Base-by-base conservation (phyloP, 2,113 vertebrate species). In the Alexandromys fortis region DNA sequence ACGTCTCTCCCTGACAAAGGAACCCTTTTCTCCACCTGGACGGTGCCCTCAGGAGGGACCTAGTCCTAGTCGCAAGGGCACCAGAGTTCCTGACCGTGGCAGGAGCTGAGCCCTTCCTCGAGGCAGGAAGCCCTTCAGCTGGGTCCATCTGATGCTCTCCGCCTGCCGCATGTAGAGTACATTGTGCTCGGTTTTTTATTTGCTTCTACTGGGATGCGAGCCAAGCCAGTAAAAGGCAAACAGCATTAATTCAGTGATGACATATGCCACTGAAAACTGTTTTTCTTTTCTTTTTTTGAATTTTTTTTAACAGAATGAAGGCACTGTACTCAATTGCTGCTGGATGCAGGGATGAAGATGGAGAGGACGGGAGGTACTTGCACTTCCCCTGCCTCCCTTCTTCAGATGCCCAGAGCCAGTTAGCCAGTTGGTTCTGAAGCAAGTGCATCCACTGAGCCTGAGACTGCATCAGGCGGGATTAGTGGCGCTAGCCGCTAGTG, bases 161-260 rank as follows among this genome's bases (percentile, higher is more conserved):
- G 97, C 95, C 95, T 96, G 97, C 96, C 97, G 96, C 97, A 97
- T 98, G 97, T 97, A 97, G 8, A 89, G 98, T 98, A 98, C n/a
- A 92, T 98, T 98, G 97, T 98, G 97, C 98, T 98, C 96, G 96
- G 98, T 96, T 98, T 96, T 98, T 98, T 98, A 98, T 98, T 98
- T 97, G 97, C 98, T 98, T 98, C 98, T 98, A 97, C 98, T 98
- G 98, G 98, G 98, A 98, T 98, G 98, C 97, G 98, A 98, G 98
- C 98, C 98, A 99, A 98, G 98, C 98, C 98, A 98, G 98, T 98
- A 98, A 99, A 99, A 99, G 98, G 98, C 98, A 98, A 98, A 98
- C 98, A 98, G 98, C 98, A 98, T 99, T 99, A 98, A 99, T 98
- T 98, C 98, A 98, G 98, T 70, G 90, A 97, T 98, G 98, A 98